phyloP scores from a whole-genome alignment of 1,140 invertebrate species.

The Zaprionus nigranus region DNA sequence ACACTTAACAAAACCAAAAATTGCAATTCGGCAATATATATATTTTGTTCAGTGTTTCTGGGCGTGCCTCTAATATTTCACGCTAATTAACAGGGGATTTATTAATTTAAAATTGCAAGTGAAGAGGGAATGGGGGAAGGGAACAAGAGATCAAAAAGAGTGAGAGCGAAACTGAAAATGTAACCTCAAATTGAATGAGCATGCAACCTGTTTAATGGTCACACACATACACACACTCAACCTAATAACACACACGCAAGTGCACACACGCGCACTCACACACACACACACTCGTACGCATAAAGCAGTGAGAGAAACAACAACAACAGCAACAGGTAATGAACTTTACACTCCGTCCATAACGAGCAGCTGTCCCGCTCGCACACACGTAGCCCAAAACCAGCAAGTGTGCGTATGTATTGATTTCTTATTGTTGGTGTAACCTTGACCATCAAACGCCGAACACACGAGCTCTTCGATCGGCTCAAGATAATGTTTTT shows the following conservation, averaged over 20 bases:
- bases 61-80: conserved; percentile 29
- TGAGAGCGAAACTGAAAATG: conserved; percentile 33
- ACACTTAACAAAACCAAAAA: neutral
- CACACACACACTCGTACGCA: neutral
- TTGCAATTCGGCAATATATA: neutral
- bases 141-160: neutral
- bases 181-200: conserved; percentile 37
- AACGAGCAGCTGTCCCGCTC: conserved; percentile 31
- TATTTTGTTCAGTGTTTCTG: neutral
- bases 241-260: neutral
- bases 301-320: conserved; percentile 2
- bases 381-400: conserved; percentile 26
- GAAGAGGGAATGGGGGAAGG: neutral
- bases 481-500: conserved; percentile 34
- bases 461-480: conserved; percentile 39
- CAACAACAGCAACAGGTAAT: conserved; percentile 65
- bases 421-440: conserved; percentile 59
- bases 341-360: conserved; percentile 64
- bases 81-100: conserved; percentile 33
- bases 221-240: conserved; percentile 5
- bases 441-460: conserved; percentile 73
- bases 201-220: conserved; percentile 48
- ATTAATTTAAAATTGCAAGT: conserved; percentile 49
- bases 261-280: neutral
- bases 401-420: conserved; percentile 26